These are phyloP conservation scores for Acrobeloides nanus DNA, from an alignment of 2,888 invertebrate species.

Conservation along the genomic window DNA sequence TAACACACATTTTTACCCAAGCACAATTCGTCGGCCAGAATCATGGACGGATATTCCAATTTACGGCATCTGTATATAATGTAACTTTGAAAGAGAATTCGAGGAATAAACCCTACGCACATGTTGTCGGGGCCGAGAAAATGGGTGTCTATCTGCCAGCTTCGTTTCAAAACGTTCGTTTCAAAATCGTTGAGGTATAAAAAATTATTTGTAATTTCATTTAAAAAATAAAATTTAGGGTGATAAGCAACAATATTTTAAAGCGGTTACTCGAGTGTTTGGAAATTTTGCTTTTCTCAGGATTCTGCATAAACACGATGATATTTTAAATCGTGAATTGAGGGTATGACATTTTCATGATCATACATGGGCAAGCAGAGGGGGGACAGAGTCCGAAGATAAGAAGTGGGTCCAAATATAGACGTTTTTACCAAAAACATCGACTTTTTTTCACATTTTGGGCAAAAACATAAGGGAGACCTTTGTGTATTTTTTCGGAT, in stretches of 20 bases:
- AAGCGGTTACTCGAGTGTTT: conserved; percentile 57
- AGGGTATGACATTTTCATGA: conserved; percentile 60
- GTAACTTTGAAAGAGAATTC: conserved; percentile 84
- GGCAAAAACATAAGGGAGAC: no score
- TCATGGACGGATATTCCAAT: conserved; percentile 61
- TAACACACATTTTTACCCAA: no score
- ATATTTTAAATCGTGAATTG: conserved; percentile 84
- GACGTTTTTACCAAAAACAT: no score
- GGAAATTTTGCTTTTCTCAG: conserved; percentile 90
- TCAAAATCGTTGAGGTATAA: conserved; percentile 65
- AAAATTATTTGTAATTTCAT: not conserved
- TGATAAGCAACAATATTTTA: conserved; percentile 33
- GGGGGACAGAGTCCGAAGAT: no score
- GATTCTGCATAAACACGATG: conserved; percentile 77
- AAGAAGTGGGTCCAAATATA: no score
- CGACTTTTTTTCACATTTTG: no score
- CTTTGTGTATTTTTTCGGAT: no score
- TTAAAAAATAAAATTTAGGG: conserved; percentile 21
- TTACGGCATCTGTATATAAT: conserved; percentile 72
- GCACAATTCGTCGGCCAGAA: conserved; percentile 9
- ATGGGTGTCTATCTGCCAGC: conserved; percentile 69
- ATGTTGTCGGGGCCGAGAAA: conserved; percentile 62
- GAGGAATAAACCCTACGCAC: no score
- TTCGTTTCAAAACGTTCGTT: conserved; percentile 62
- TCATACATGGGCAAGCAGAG: no score